These are phyloP conservation scores for Aldrovandia affinis DNA, from an alignment of 2,797 vertebrate genomes.

Conservation along the genomic window DNA sequence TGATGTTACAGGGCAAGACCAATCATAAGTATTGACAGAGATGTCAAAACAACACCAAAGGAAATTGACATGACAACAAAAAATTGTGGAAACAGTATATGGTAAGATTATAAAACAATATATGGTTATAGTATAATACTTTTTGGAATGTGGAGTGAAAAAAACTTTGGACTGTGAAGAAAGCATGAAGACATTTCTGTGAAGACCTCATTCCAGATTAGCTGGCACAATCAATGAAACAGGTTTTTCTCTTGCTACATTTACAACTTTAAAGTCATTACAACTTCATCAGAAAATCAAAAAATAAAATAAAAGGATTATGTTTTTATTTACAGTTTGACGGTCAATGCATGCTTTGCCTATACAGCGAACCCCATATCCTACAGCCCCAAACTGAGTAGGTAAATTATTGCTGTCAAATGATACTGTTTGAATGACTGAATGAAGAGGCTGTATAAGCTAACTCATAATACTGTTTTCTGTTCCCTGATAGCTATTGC, in stretches of 20 bases:
- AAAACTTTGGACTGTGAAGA: background rate
- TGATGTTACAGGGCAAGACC: slow-evolving; percentile 78
- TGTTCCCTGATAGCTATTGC: slow-evolving; percentile 72
- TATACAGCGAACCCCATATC: slow-evolving; percentile 80
- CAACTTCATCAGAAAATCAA: background rate
- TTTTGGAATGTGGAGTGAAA: slow-evolving; percentile 12
- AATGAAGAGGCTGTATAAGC: background rate
- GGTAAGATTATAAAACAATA: slow-evolving; percentile 57
- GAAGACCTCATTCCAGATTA: too few species aligned
- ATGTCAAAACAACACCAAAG: slow-evolving; percentile 79
- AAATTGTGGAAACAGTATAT: slow-evolving; percentile 73
- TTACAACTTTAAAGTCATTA: too few species aligned
- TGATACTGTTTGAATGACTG: background rate
- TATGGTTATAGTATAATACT: slow-evolving; percentile 23
- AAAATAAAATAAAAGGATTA: background rate
- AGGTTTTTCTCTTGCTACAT: too few species aligned
- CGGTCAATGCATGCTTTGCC: slow-evolving; percentile 84
- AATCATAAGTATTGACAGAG: slow-evolving; percentile 83
- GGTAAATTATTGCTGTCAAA: slow-evolving; percentile 54
- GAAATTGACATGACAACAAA: slow-evolving; percentile 87
- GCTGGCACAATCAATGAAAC: background rate
- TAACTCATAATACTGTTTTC: slow-evolving; percentile 26
- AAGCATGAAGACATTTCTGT: too few species aligned
- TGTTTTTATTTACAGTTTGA: slow-evolving; percentile 76
- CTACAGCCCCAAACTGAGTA: slow-evolving; percentile 86